Percentiles rank a stretch among this genome's conserved stretches.
These are phyloP conservation scores for Lottia gigantea DNA, from an alignment of 2,888 invertebrate genomes.

Conservation along the genomic window DNA sequence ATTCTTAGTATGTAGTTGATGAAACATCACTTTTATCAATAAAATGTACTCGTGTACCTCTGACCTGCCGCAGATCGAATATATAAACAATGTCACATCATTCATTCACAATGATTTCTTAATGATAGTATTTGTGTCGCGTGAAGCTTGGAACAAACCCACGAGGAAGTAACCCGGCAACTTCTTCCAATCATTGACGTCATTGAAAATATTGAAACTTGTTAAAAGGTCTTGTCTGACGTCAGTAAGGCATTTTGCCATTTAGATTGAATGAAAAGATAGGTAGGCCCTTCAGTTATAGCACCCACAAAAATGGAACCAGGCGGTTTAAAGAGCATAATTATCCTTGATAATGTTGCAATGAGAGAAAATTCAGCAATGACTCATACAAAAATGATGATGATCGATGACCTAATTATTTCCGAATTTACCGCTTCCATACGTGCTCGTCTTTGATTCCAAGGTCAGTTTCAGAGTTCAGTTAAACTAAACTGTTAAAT, in stretches of 20 bases:
- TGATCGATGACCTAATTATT: no score
- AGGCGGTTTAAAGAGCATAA: no score
- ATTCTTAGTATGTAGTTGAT: no score
- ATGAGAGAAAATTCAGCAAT: no score
- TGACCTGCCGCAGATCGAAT: slow-evolving; percentile 2
- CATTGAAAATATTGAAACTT: slow-evolving; percentile 8
- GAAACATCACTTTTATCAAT: no score
- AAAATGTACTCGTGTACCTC: no score
- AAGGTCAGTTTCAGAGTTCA: no score
- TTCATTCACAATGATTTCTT: slow-evolving; percentile 6
- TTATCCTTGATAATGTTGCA: no score
- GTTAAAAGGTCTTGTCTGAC: slow-evolving; percentile 11
- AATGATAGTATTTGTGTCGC: slow-evolving; percentile 10
- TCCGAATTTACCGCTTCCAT: no score
- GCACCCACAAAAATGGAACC: slow-evolving; percentile 5
- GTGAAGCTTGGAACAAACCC: slow-evolving; percentile 6
- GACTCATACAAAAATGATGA: no score
- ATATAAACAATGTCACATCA: slow-evolving; percentile 6
- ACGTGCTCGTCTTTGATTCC: no score
- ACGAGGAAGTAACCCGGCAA: neutral
- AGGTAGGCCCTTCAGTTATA: slow-evolving; percentile 1
- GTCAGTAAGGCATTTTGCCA: slow-evolving; percentile 11
- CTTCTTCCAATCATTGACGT: slow-evolving; percentile 4
- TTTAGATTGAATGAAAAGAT: slow-evolving; percentile 1
- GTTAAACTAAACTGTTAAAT: no score